phyloP scores from a whole-genome alignment of 2,797 vertebrate species.

The Rhincodon typus region DNA sequence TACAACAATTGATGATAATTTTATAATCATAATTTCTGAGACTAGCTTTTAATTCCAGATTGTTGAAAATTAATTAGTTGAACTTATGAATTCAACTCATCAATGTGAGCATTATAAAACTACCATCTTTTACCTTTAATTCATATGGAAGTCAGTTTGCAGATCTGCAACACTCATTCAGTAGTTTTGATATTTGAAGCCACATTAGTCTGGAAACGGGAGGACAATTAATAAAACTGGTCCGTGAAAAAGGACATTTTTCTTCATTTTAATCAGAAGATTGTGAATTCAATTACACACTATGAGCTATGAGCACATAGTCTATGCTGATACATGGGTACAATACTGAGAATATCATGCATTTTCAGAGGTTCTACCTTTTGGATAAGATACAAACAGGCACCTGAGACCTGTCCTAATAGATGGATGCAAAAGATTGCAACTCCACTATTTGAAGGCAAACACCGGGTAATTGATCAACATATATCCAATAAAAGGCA shows the following conservation, averaged over 20 bases:
- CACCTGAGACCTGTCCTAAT: not conserved
- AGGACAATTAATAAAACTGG: too few species aligned
- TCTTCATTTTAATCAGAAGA: not conserved
- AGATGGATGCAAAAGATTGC: not conserved
- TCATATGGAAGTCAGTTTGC: not conserved
- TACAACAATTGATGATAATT: not conserved
- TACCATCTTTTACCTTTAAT: not conserved
- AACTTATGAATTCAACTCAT: not conserved
- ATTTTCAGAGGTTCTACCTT: not conserved
- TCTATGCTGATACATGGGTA: not conserved
- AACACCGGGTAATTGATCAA: not conserved
- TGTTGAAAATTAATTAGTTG: not conserved
- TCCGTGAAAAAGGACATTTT: too few species aligned
- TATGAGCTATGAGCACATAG: not conserved
- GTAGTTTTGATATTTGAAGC: too few species aligned
- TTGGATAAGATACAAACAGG: not conserved
- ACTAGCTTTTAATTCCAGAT: not conserved
- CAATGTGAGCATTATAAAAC: too few species aligned
- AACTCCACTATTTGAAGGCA: not conserved
- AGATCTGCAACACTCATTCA: too few species aligned
- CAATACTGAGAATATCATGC: not conserved
- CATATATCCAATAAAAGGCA: not conserved
- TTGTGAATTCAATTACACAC: not conserved
- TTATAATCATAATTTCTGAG: not conserved
- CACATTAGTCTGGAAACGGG: too few species aligned